Base-by-base conservation (phyloP, 1,140 invertebrate species). In the Doryteuthis pealeii region DNA sequence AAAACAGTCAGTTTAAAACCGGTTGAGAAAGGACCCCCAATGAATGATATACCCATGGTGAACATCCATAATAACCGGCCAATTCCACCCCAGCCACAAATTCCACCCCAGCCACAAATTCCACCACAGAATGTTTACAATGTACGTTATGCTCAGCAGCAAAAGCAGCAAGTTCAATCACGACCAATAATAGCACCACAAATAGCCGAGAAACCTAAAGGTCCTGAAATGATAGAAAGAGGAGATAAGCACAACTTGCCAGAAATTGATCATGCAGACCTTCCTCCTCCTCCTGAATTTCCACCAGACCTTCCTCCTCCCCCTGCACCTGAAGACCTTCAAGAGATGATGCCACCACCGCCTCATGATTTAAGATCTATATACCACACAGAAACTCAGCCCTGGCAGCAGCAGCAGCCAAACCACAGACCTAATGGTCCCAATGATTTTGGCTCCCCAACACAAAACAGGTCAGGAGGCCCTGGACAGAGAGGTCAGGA, bases 311-410 rank as follows among this genome's bases (percentile, higher is more conserved):
- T 82, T 18, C 80, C 84, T 30, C 83, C 83, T 15, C 84, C 83
- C n/a, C 84, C 82, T 31, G 74, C 76, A 1, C 54, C 70, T 43
- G 79, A 79, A n/a, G 78, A 82, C 28, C 22, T 81, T 26, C 77
- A 75, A n/a, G 84, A 86, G 33, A 82, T 84, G 12, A 74, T 83
- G 32, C 82, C 83, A 10, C 85, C 83, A 66, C 84, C 82, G 12
- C 84, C 84, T 8, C 72, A 75, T 6, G 74, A 80, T 45, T 3
- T 40, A 40, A 40, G 35, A 40, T 5, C 10, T 3, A 82, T 81
- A 30, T 79, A 78, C 31, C 70, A 76, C 69, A 58, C 81, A 45
- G 80, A 84, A 30, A 79, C 80, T 30, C 78, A 79, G 40, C 76
- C 80, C 14, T 74, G 80, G 40, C 78, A 82, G 71, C 74, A 77